Base-by-base conservation (phyloP, 1,140 invertebrate genomes). In the Drosophila triauraria region DNA sequence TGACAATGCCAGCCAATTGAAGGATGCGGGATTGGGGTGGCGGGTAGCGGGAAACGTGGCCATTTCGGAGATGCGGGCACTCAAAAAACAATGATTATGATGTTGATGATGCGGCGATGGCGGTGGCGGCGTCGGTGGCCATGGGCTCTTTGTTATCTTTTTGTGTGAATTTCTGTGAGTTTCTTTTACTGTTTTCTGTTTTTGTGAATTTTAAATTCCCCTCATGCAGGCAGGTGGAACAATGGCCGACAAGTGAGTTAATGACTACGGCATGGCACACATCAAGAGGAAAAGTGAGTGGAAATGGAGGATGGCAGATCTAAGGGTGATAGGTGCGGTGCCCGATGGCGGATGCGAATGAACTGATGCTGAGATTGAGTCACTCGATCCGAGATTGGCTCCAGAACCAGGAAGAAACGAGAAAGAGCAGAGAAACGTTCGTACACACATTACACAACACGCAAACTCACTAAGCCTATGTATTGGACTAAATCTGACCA, bases 401-500 rank as follows among this genome's bases (percentile, higher is more conserved):
- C 6, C 20, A 53, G 27, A 15, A 7, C 17, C 17, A 59, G 20
- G 17, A 48, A 12, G 15, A 46, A 61, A 35, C 35, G 30, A 50
- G 44, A 68, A 47, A 57, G 17, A 25, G 17, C 40, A 71, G 42
- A 51, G 38, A 72, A 72, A 72, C 44, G 69, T 72, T 71, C 54
- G 67, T 53, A 79, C 72, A 83, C 67, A 76, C 68, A 78, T 78
- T 76, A 80, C 77, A 92, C 85, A 82, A 92, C 88, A 92, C 74
- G 78, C 71, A 91, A 88, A 93, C 94, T 95, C 93, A 96, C 95
- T 93, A 95, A 96, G 93, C 92, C 95, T 94, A 93, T 96, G 95
- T 91, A 96, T 95, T 72, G 95, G 95, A 81, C 96, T 96, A 93
- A 97, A 95, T 75, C 96, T 94, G 72, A 97, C 96, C 84, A 97